Base-by-base conservation (phyloP, 2,113 vertebrate genomes). In the Acinonyx jubatus region DNA sequence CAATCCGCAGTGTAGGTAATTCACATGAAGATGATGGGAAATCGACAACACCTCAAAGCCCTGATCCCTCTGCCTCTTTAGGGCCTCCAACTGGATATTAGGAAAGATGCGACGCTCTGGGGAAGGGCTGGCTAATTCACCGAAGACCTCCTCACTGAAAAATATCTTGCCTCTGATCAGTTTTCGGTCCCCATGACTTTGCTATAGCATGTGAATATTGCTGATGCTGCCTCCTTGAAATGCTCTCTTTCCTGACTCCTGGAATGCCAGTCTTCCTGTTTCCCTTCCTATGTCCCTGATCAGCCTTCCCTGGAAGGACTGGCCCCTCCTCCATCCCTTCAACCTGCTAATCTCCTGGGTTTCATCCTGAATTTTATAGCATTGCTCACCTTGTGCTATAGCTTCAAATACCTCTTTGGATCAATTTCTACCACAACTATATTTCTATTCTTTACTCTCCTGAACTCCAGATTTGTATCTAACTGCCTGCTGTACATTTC, bases 341-440 rank as follows among this genome's bases (percentile, higher is more conserved):
- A 68, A 48, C 55, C n/a, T 36, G 31, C n/a, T 89, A 36, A 65
- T 29, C 36, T 15, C 65, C 65, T 55, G 41, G 19, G 21, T 73
- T 91, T 61, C 71, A 66, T 16, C 63, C 57, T 69, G 33, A 68
- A 8, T 55, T 93, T 82, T 48, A 83, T 14, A 73, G 69, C n/a
- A 78, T 78, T 31, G 5, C 38, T 63, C 18, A 86, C 41, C n/a
- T 82, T 31, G n/a, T 18, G 13, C 18, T 10, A 12, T 4, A 80
- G 69, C 71, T 94, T 92, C 88, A 92, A 79, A 80, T 52, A 55
- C 3, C 27, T 25, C 81, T 88, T 87, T 80, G 68, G 27, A 71
- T 84, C 50, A 55, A 31, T 91, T 90, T 66, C 41, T 50, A 73
- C 61, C 78, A 82, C 84, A 93, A 76, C 11, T 2, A 0, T 38